Percentiles rank a stretch among this genome's conserved stretches.
phyloP scores from a whole-genome alignment of 2,113 vertebrate species.

The Pipra filicauda region DNA sequence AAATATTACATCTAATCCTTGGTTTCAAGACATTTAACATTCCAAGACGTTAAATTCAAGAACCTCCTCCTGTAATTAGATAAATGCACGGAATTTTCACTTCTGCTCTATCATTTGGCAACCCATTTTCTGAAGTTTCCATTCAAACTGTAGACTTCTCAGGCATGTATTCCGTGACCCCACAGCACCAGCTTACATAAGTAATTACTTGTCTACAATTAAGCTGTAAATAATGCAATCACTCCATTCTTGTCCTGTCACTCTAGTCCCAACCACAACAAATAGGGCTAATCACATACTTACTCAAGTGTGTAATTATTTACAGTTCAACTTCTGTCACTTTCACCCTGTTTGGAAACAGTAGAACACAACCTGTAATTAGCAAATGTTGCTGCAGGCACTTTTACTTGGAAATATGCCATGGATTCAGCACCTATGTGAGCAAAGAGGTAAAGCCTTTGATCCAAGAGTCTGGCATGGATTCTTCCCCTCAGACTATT shows the following conservation, averaged over 20 bases:
- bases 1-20: constrained; percentile 50
- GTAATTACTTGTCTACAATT: constrained; percentile 82
- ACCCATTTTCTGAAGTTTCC: constrained; percentile 40
- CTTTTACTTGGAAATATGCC: constrained; percentile 72
- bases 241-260: constrained; percentile 80
- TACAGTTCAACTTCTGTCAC: constrained; percentile 85
- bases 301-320: constrained; percentile 86
- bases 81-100: constrained; percentile 32
- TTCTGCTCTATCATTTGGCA: background rate
- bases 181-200: constrained; percentile 66
- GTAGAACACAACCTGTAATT: constrained; percentile 84
- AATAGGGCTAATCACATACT: constrained; percentile 84
- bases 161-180: constrained; percentile 68
- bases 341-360: constrained; percentile 86
- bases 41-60: constrained; percentile 54
- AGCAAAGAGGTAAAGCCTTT: constrained; percentile 64
- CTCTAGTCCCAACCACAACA: constrained; percentile 77
- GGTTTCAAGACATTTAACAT: constrained; percentile 63
- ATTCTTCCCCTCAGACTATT: constrained; percentile 62
- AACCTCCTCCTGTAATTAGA: constrained; percentile 3
- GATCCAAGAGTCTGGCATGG: constrained; percentile 68
- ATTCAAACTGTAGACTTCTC: constrained; percentile 54
- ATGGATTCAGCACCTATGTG: constrained; percentile 76
- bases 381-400: constrained; percentile 78
- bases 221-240: constrained; percentile 86